Evolutionary conservation across 2,888 invertebrate species (phyloP).

Genomic region (Xestia rhomboidea): DNA sequence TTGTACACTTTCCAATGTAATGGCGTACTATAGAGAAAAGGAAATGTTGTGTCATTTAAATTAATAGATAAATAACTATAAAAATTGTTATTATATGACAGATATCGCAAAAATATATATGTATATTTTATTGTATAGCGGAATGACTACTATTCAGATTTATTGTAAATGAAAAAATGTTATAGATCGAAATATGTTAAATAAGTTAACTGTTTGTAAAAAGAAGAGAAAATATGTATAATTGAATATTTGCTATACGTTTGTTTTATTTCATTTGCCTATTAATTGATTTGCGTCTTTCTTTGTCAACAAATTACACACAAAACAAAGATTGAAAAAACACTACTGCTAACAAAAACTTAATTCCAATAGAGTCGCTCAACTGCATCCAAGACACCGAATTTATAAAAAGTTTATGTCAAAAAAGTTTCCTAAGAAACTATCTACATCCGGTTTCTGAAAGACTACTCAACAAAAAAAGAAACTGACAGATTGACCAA

Average conservation of each 20-base stretch:
- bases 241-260: slow-evolving; percentile 88
- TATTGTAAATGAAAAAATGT: slow-evolving; percentile 89
- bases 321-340: not conserved
- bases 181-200: slow-evolving; percentile 89
- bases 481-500: not conserved
- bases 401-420: slow-evolving; percentile 6
- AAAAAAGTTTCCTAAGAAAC: not conserved
- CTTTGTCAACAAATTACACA: not conserved
- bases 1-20: slow-evolving; percentile 78
- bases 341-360: not conserved
- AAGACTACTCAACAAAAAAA: slow-evolving; percentile 16
- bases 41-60: slow-evolving; percentile 88
- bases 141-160: slow-evolving; percentile 88
- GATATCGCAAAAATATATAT: slow-evolving; percentile 86
- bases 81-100: slow-evolving; percentile 85
- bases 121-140: slow-evolving; percentile 90
- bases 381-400: not conserved
- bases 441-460: slow-evolving; percentile 15
- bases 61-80: slow-evolving; percentile 87
- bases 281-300: not conserved
- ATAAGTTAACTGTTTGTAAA: slow-evolving; percentile 91
- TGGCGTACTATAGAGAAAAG: slow-evolving; percentile 80
- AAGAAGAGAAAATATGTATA: slow-evolving; percentile 90
- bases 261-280: slow-evolving; percentile 80
- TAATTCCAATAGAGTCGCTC: not conserved